phyloP scores from a whole-genome alignment of 1,140 invertebrate species.

The Ylistrum balloti region DNA sequence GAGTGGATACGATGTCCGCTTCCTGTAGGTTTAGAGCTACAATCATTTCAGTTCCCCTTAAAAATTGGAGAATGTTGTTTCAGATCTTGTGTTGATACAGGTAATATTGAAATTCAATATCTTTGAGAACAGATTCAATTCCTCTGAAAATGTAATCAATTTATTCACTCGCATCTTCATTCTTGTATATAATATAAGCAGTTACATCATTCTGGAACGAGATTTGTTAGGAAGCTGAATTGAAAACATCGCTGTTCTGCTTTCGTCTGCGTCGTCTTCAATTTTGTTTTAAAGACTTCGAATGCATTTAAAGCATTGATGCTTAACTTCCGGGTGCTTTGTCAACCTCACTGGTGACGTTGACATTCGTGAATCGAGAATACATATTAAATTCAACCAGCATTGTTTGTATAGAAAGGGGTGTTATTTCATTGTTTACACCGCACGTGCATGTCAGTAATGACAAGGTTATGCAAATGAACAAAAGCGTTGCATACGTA shows the following conservation, averaged over 20 bases:
- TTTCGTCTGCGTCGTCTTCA: conserved; percentile 58
- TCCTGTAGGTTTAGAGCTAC: conserved; percentile 57
- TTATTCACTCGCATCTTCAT: conserved; percentile 87
- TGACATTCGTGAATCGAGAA: conserved; percentile 62
- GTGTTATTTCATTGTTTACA: not conserved
- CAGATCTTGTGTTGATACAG: conserved; percentile 66
- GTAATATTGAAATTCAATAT: conserved; percentile 87
- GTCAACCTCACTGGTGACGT: conserved; percentile 54
- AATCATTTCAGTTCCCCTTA: conserved; percentile 64
- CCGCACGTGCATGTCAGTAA: not conserved
- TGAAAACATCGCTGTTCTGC: conserved; percentile 4
- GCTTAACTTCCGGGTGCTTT: conserved; percentile 44
- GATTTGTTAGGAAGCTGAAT: conserved; percentile 65
- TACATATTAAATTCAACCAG: conserved; percentile 48
- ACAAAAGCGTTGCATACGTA: not conserved
- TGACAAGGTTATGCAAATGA: not conserved
- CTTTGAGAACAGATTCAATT: conserved; percentile 87
- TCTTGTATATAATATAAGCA: conserved; percentile 89
- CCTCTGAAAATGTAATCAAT: conserved; percentile 88
- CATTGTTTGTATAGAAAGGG: conserved; percentile 47
- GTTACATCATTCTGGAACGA: too few relatives aligned
- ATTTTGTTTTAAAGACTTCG: conserved; percentile 70
- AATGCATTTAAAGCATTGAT: conserved; percentile 62
- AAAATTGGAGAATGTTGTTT: conserved; percentile 60
- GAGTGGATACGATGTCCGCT: not conserved